Conservation (phyloP, 2,797 vertebrate species). For the Coregonus sp. region DNA sequence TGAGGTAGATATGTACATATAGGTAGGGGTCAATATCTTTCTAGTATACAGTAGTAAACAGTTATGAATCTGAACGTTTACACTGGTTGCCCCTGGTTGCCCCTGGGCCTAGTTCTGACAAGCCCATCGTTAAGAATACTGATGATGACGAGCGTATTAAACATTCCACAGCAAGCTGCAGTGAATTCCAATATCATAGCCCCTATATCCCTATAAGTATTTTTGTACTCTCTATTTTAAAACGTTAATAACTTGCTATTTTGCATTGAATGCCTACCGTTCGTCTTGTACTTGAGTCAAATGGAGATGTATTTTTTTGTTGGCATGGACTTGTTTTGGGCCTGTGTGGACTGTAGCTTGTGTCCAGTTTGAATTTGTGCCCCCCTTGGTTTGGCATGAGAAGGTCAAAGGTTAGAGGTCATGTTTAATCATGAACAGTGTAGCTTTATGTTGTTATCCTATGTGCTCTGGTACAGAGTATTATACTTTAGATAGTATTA, state of each 20-base stretch:
- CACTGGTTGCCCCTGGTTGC: neutral
- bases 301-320: conserved; percentile 31
- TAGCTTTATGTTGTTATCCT: neutral
- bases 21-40: too few species aligned
- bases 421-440: conserved; percentile 1
- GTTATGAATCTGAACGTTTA: neutral
- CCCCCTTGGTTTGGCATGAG: conserved; percentile 39
- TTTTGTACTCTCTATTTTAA: conserved; percentile 41
- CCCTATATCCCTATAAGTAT: conserved; percentile 31
- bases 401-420: conserved; percentile 7
- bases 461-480: neutral
- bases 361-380: conserved; percentile 38
- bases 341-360: conserved; percentile 32
- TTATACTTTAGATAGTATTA: neutral
- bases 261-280: conserved; percentile 17
- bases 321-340: conserved; percentile 50
- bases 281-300: conserved; percentile 25
- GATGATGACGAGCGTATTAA: neutral
- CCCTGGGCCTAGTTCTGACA: neutral
- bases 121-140: neutral
- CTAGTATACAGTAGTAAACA: too few species aligned
- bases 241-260: conserved; percentile 11
- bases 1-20: too few species aligned
- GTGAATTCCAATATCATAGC: neutral
- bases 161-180: neutral